These are phyloP conservation scores for Drepanosiphum platanoidis DNA, from an alignment of 2,888 invertebrate species.

Conservation along the genomic window DNA sequence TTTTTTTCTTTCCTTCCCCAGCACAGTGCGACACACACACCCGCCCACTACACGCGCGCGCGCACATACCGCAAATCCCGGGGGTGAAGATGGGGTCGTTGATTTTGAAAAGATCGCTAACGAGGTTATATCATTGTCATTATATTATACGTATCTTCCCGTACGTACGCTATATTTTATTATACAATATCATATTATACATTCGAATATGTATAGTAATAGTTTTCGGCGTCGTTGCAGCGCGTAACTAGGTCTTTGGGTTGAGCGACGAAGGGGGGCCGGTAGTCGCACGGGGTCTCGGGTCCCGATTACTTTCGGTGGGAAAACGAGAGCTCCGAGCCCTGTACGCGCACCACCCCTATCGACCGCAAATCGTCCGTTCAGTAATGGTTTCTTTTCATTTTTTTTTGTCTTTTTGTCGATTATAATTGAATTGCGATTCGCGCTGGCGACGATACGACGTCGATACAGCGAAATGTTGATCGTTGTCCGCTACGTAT, in stretches of 20 bases:
- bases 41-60: not conserved
- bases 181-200: not conserved
- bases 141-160: not conserved
- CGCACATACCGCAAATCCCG: conserved; percentile 26
- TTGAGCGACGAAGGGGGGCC: not conserved
- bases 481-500: too few relatives aligned
- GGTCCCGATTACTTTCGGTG: not conserved
- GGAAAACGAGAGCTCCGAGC: not conserved
- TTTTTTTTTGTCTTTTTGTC: too few relatives aligned
- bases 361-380: too few relatives aligned
- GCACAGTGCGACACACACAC: not conserved
- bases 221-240: not conserved
- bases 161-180: not conserved
- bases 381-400: too few relatives aligned
- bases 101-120: conserved; percentile 58
- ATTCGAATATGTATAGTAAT: not conserved
- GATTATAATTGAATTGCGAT: too few relatives aligned
- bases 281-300: too few relatives aligned
- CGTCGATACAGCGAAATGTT: too few relatives aligned
- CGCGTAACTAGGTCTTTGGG: not conserved
- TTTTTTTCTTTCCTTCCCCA: not conserved
- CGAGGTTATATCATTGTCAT: conserved; percentile 41
- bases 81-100: conserved; percentile 16
- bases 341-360: too few relatives aligned
- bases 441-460: too few relatives aligned